Conservation (phyloP, 2,888 invertebrate species). For the Pardosa pseudoannulata region DNA sequence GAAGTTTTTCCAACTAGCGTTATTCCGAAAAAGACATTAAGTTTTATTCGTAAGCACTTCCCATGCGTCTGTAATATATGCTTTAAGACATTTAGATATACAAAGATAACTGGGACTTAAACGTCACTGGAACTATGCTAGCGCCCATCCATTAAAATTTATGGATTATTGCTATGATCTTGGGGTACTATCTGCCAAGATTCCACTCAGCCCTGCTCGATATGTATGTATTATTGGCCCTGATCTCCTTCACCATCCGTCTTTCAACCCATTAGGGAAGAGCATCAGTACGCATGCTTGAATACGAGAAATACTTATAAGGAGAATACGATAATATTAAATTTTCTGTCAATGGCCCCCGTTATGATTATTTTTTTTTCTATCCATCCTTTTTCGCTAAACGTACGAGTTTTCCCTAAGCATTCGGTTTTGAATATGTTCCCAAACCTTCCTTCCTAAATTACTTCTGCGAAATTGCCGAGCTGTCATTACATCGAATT, state of each 20-base stretch:
- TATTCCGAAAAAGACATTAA: no score
- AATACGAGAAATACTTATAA: not conserved
- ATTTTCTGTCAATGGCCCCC: not conserved
- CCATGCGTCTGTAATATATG: no score
- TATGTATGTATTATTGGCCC: not conserved
- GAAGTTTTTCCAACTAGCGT: no score
- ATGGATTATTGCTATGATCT: not conserved
- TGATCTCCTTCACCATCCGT: not conserved
- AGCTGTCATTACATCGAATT: constrained; percentile 17
- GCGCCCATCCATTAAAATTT: no score
- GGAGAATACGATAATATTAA: not conserved
- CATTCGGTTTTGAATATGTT: not conserved
- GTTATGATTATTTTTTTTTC: not conserved
- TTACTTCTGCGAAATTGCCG: constrained; percentile 17
- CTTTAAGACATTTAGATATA: no score
- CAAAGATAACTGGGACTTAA: no score
- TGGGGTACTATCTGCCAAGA: not conserved
- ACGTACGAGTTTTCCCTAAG: not conserved
- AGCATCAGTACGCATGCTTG: not conserved
- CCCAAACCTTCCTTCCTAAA: constrained; percentile 17
- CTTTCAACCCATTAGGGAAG: not conserved
- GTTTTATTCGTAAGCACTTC: no score
- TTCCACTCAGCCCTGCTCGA: no score
- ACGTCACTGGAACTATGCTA: no score
- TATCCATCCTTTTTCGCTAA: not conserved